Evolutionary conservation across 2,888 invertebrate species (phyloP), one percentile per base, ranked within the genome.

Genomic region (Protophormia terraenovae): DNA sequence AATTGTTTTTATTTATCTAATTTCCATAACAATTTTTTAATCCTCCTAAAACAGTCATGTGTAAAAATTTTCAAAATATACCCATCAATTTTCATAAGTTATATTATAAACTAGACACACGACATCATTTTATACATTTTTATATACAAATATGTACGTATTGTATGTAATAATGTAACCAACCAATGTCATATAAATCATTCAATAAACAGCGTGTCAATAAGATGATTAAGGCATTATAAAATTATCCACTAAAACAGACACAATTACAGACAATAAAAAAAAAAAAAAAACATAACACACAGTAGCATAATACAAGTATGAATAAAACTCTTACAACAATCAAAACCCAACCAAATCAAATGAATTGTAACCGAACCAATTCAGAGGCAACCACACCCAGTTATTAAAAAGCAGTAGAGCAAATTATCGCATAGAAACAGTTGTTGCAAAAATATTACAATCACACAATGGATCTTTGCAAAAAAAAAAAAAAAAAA

Each of bases 181-280:
- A 60, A 60, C 3, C 79, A 72, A 29, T 66, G 72, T 76, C 69
- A 76, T 76, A 75, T 64, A 82, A 82, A 82, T 82, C 82, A 76
- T 82, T 29, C 19, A 35, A 24, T 69, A 76, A 76, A 76, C 76
- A 76, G 76, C 69, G 62, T 85, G 82, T 85, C 85, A 85, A 82
- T 85, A 81, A 81, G 85, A 85, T 85, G 85, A 85, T 85, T 85
- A 85, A 82, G 81, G 84, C 81, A 81, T 85, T 85, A 85, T 69
- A 85, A 85, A 81, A 85, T 81, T 75, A 82, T 85, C 81, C 67
- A 85, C 69, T 81, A 78, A 78, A 64, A 29, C 78, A 78, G 29
- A 64, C 24, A 38, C 16, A 72, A 6, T 41, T 12, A 7, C 32
- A 35, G 12, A 32, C 29, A 71, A 12, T n/a, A n/a, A 24, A 10